A percentile compares a stretch with the other conserved stretches of the same genome.
These are phyloP conservation scores for Pachyramphus minor DNA, from an alignment of 2,113 vertebrate species.

Conservation along the genomic window DNA sequence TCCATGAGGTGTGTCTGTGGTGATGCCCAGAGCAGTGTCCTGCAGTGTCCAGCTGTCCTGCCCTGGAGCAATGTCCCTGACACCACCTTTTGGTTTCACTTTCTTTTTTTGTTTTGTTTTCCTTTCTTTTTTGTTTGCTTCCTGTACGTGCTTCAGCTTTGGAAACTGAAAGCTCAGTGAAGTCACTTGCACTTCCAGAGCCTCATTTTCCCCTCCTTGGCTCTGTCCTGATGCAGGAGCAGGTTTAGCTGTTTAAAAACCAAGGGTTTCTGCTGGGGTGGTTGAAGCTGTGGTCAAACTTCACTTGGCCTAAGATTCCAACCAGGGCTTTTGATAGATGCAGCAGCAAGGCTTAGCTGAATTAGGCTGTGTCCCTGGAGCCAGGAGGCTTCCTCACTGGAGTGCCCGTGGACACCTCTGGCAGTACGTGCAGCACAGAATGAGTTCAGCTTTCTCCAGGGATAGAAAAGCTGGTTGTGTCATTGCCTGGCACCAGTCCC, in stretches of 20 bases:
- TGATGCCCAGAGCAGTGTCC: neutral
- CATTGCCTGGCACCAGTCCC: neutral
- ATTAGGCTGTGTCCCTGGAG: neutral
- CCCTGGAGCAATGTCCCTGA: rapidly evolving
- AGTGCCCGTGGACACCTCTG: neutral
- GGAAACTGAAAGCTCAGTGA: neutral
- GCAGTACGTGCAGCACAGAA: rapidly evolving
- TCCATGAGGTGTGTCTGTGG: rapidly evolving
- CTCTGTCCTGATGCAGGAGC: rapidly evolving
- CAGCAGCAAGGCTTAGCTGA: neutral
- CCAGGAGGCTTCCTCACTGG: neutral
- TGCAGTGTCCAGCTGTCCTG: rapidly evolving
- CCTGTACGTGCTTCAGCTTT: neutral
- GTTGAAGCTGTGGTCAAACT: neutral
- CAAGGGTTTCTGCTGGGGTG: neutral
- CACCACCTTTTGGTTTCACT: neutral
- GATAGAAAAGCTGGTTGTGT: neutral
- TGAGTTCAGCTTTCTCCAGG: neutral
- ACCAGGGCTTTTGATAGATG: neutral
- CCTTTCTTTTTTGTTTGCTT: neutral
- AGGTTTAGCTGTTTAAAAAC: neutral
- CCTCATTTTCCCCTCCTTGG: neutral
- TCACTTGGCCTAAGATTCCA: neutral
- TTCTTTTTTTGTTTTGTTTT: neutral
- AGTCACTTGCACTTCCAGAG: neutral